A percentile compares a stretch with the other conserved stretches of the same genome.
Conservation (phyloP, 2,113 vertebrate species). For the Phrynosoma platyrhinos region DNA sequence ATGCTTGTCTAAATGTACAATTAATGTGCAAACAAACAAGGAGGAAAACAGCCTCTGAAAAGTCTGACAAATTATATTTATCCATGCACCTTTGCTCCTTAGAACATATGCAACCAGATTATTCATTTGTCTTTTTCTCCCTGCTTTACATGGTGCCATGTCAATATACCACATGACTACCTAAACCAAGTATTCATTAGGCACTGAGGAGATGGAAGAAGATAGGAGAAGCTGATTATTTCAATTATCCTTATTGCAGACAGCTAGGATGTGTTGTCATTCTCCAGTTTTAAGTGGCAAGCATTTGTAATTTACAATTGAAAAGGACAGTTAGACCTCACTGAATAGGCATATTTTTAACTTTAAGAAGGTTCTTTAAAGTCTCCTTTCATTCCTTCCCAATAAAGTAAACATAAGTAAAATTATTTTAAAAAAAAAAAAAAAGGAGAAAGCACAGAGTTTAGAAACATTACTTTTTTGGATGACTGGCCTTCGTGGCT, state of each 20-base stretch:
- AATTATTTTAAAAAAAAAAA: background rate
- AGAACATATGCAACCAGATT: background rate
- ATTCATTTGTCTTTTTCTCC: background rate
- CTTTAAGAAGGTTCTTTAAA: background rate
- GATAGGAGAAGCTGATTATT: conserved; percentile 72
- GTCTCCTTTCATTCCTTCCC: too few species aligned
- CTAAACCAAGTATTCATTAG: conserved; percentile 55
- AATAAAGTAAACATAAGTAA: background rate
- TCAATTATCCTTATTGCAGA: conserved; percentile 70
- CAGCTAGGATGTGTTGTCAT: conserved; percentile 66
- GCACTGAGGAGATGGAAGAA: conserved; percentile 65
- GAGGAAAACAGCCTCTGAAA: background rate
- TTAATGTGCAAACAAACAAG: background rate
- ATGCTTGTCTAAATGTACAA: background rate
- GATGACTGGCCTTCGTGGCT: too few species aligned
- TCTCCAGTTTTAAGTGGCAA: conserved; percentile 63
- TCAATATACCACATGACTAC: conserved; percentile 59
- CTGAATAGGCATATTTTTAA: background rate
- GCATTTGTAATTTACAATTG: conserved; percentile 62
- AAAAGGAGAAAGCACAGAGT: too few species aligned
- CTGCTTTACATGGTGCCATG: conserved; percentile 34
- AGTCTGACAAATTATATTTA: background rate
- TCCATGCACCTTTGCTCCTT: accelerated
- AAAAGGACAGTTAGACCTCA: conserved; percentile 33
- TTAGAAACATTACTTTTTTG: too few species aligned